These are phyloP conservation scores for Eurytemora carolleeae DNA, from an alignment of 1,140 invertebrate genomes.

Conservation along the genomic window DNA sequence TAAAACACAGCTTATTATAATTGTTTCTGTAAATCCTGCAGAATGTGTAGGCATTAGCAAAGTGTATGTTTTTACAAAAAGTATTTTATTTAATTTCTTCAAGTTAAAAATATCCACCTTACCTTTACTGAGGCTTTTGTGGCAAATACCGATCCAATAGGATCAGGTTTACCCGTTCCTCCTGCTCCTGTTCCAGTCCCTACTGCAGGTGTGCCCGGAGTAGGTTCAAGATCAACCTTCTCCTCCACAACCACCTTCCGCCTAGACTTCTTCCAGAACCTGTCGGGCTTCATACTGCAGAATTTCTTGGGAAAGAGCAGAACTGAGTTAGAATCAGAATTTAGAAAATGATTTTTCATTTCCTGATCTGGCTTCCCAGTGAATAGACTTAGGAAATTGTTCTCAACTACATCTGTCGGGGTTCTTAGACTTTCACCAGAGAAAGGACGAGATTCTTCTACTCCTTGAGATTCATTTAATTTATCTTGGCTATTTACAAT, in stretches of 20 bases:
- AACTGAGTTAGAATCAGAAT: background rate
- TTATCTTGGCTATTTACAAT: too few relatives aligned
- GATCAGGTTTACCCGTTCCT: constrained; percentile 1
- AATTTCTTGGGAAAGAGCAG: background rate
- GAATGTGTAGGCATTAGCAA: too few relatives aligned
- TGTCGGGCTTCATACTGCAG: background rate
- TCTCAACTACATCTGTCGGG: too few relatives aligned
- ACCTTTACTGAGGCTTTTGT: constrained; percentile 1
- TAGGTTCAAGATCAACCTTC: background rate
- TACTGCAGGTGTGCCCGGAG: background rate
- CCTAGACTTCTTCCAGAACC: constrained; percentile 1
- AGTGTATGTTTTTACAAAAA: too few relatives aligned
- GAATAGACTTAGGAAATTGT: background rate
- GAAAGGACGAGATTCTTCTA: too few relatives aligned
- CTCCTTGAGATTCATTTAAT: too few relatives aligned
- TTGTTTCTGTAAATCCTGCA: too few relatives aligned
- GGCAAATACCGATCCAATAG: background rate
- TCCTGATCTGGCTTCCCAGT: background rate
- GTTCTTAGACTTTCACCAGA: too few relatives aligned
- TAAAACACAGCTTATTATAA: too few relatives aligned
- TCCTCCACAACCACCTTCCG: background rate
- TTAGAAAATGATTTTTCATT: background rate
- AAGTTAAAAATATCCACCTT: too few relatives aligned
- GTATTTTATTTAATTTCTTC: too few relatives aligned
- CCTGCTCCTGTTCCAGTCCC: background rate